Percentiles rank a stretch among this genome's conserved stretches.
Evolutionary conservation across 2,888 invertebrate genomes (phyloP).

Genomic region (Pollenia amentaria): DNA sequence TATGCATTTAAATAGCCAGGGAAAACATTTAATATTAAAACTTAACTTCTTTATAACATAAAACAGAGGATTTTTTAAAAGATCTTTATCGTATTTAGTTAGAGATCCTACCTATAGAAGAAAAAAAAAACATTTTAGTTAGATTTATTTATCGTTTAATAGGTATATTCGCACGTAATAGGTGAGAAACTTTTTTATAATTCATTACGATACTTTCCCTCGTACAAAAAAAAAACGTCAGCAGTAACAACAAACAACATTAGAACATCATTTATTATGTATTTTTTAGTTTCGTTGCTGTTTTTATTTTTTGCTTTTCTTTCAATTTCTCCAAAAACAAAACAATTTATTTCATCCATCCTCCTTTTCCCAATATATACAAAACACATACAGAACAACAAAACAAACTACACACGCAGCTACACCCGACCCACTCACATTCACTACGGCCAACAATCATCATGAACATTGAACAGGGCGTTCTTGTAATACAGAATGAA

Average conservation of each 20-base stretch:
- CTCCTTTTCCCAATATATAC: conserved; percentile 34
- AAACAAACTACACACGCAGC: not conserved
- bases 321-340: conserved; percentile 38
- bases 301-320: conserved; percentile 40
- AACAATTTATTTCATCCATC: conserved; percentile 58
- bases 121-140: too few species aligned
- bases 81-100: too few species aligned
- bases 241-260: conserved; percentile 71
- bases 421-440: conserved; percentile 16
- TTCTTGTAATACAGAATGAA: conserved; percentile 65
- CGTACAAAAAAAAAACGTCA: conserved; percentile 31
- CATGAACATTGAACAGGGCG: conserved; percentile 65
- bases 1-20: too few species aligned
- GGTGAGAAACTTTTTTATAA: too few species aligned
- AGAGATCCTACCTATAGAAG: too few species aligned
- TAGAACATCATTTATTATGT: conserved; percentile 56
- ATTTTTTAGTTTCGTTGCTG: conserved; percentile 43
- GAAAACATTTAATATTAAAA: too few species aligned
- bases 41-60: too few species aligned
- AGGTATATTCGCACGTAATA: too few species aligned
- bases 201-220: not conserved
- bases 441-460: conserved; percentile 35
- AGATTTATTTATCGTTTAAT: too few species aligned
- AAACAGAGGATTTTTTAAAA: too few species aligned
- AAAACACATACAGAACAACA: conserved; percentile 9